Evolutionary conservation across 2,888 invertebrate genomes (phyloP), one percentile per base, ranked within the genome.

Genomic region (Euproctis similis): DNA sequence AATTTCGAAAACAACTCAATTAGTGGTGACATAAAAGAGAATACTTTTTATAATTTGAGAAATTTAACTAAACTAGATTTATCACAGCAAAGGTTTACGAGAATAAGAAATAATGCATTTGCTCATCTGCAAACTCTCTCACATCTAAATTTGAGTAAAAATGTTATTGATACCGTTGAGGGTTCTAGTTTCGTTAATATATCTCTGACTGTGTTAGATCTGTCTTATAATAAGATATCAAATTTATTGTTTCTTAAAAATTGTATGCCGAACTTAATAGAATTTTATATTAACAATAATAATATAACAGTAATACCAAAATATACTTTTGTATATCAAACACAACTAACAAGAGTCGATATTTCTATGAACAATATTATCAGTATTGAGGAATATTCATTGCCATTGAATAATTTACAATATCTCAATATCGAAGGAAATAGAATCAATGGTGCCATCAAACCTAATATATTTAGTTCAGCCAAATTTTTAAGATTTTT

Each of bases 381-480:
- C 4, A 32, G 20, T 4, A 61, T 81, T 26, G 68, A 70, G 36
- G 47, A 46, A 31, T 39, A 60, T 36, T 60, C 75, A 1, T 50
- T 81, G 24, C 71, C 82, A 0, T 42, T 81, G 19, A 30, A 34
- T 8, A 75, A 56, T 18, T 50, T 82, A n/a, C 72, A 80, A 41
- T 72, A 65, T 47, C 45, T 82, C 1, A 53, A 64, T 36, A 13
- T 81, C 8, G 28, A 36, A 4, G 62, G 63, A 10, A 82, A 80
- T 46, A 27, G 14, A 10, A 13, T 81, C n/a, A 39, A 24, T 10
- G 75, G 71, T 10, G 29, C 30, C 4, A 44, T 82, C 18, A 52
- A 46, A 12, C 46, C 46, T 31, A 51, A 69, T 32, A 45, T 63
- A 4, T 61, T 74, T 13, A 76, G 77, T 41, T 75, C 75, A 5